Conservation (phyloP, 2,797 vertebrate species). For the Poecilia wingei region DNA sequence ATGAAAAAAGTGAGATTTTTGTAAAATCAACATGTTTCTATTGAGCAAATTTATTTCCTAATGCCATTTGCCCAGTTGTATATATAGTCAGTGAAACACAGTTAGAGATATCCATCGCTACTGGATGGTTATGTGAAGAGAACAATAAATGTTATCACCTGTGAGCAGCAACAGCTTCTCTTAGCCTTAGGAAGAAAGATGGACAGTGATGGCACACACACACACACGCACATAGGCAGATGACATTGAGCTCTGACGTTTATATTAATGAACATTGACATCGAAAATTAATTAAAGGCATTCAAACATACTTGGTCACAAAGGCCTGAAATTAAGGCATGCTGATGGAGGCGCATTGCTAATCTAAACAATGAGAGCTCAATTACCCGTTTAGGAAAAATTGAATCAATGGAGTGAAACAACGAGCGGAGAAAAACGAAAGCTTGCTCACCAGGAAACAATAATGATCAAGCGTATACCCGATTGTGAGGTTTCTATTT, state of each 20-base stretch:
- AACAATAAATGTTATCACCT: background rate
- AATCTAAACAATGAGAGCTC: constrained; percentile 58
- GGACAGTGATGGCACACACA: constrained; percentile 5
- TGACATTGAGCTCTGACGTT: constrained; percentile 46
- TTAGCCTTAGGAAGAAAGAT: background rate
- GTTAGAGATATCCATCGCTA: background rate
- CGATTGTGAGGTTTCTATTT: constrained; percentile 59
- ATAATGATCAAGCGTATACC: constrained; percentile 43
- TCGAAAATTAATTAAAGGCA: constrained; percentile 60
- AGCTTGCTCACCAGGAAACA: constrained; percentile 3
- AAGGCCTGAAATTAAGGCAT: constrained; percentile 61
- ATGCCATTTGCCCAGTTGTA: no score
- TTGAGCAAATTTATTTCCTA: no score
- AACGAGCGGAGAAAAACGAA: constrained; percentile 21
- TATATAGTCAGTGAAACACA: no score
- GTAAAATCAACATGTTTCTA: no score
- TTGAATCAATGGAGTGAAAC: constrained; percentile 58
- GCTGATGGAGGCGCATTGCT: constrained; percentile 41
- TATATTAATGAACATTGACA: constrained; percentile 58
- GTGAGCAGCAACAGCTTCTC: background rate
- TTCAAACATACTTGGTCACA: constrained; percentile 52
- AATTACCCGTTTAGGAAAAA: constrained; percentile 61
- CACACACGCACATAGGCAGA: constrained; percentile 31
- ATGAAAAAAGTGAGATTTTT: no score
- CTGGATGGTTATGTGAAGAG: background rate